A percentile compares a stretch with the other conserved stretches of the same genome.
Evolutionary conservation across 2,888 invertebrate genomes (phyloP).

Genomic region (Pristionchus arcanus): DNA sequence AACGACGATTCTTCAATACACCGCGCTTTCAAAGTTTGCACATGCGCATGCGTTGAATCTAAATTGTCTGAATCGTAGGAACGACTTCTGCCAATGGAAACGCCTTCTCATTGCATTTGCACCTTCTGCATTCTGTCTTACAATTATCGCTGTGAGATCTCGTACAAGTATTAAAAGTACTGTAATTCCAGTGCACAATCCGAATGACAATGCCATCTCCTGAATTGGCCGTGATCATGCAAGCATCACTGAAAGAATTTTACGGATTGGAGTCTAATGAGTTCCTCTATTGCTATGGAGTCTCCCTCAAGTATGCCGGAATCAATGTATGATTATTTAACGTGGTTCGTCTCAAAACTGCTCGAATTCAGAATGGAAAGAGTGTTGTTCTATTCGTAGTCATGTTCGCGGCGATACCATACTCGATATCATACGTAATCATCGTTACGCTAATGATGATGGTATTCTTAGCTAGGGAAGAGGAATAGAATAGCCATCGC

Average conservation of each 20-base stretch:
- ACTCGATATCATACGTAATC: not conserved
- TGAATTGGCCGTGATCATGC: not conserved
- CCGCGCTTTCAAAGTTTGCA: not conserved
- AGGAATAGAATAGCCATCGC: not conserved
- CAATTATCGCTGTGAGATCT: not conserved
- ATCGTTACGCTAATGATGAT: not conserved
- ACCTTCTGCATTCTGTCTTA: not conserved
- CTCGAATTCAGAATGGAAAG: not conserved
- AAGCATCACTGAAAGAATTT: not conserved
- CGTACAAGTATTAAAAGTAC: not conserved
- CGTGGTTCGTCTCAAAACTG: not conserved
- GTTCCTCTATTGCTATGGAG: not conserved
- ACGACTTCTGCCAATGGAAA: not conserved
- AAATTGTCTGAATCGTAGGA: not conserved
- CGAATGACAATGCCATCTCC: not conserved
- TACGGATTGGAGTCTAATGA: not conserved
- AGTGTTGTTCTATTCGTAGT: not conserved
- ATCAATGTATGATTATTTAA: not conserved
- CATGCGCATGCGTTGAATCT: not conserved
- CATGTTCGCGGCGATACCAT: not conserved
- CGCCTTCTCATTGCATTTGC: not conserved
- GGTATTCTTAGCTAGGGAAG: not conserved
- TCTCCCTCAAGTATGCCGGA: not conserved
- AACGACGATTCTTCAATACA: not conserved
- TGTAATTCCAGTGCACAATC: not conserved